Evolutionary conservation across 2,113 vertebrate species (phyloP), one percentile per base, ranked within the genome.

Genomic region (Pluvianellus socialis): DNA sequence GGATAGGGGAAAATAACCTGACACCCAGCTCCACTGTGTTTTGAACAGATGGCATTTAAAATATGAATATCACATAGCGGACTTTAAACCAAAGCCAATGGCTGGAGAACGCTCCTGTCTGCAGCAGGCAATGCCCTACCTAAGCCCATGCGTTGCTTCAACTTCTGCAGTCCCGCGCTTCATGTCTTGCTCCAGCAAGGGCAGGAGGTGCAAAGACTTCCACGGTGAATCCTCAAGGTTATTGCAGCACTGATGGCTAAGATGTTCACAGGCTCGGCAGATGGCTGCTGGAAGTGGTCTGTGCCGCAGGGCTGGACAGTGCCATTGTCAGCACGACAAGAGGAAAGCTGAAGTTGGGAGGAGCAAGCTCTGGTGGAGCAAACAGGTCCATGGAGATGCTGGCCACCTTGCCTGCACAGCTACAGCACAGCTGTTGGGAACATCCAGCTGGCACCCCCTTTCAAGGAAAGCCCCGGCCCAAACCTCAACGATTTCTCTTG

Each of bases 281-380:
- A 45, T 4, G 26, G 18, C 30, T 45, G 47, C 49, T 52, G 55
- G 42, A 50, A 80, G 13, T 16, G 19, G 19, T 38, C 50, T 0
- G 3, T 6, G 44, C 50, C 1, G 2, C 14, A 6, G 52, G 33
- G 45, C 47, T 55, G 47, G 44, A 26, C 0, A 4, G 42, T 0
- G 1, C 13, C 2, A 1, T 6, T 45, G 10, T 40, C 72, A 73
- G 53, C 32, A 61, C 0, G 1, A 52, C 65, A 42, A 67, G 20
- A 80, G 20, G n/a, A 63, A 95, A 47, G 67, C 7, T 61, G 74
- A 40, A 79, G 42, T 0, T 58, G 65, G 70, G 61, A 90, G 45
- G 33, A 77, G 16, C 40, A 74, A 87, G 49, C 17, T 87, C 58
- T 83, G 24, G 15, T 1, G 1, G 33, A 45, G 49, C 40, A 27